Evolutionary conservation across 2,888 invertebrate genomes (phyloP).

Genomic region (Pristionchus mayeri): DNA sequence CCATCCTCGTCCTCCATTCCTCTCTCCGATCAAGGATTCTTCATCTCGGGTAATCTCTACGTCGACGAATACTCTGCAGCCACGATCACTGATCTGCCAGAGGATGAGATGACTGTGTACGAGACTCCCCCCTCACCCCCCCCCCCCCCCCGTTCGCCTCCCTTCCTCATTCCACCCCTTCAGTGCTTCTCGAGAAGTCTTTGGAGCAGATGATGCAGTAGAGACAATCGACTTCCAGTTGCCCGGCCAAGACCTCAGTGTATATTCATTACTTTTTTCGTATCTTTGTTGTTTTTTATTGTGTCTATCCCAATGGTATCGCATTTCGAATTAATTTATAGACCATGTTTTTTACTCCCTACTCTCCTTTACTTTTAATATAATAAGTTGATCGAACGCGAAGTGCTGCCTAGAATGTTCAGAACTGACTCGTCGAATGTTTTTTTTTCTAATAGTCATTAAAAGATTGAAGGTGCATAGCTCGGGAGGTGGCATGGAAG

Average conservation of each 20-base stretch:
- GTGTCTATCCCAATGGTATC: no score
- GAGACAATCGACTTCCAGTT: conserved; percentile 72
- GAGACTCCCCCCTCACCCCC: conserved; percentile 40
- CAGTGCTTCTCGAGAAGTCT: conserved; percentile 56
- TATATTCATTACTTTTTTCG: no score
- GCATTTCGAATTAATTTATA: no score
- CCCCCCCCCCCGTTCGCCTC: no score
- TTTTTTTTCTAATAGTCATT: no score
- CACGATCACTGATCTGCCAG: conserved; percentile 66
- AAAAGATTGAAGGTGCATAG: neutral
- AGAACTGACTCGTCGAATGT: no score
- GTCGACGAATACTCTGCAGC: conserved; percentile 73
- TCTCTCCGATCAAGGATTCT: conserved; percentile 60
- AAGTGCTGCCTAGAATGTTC: no score
- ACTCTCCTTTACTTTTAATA: no score
- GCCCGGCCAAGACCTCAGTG: conserved; percentile 62
- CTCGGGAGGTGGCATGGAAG: conserved; percentile 16
- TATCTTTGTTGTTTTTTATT: no score
- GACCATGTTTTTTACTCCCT: no score
- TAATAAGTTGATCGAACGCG: no score
- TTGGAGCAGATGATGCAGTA: conserved; percentile 65
- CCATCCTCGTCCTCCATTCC: conserved; percentile 28
- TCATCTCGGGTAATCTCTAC: conserved; percentile 65
- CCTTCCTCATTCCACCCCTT: neutral
- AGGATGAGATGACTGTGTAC: conserved; percentile 70